Base-by-base conservation (phyloP, 2,113 vertebrate genomes). In the Gobius niger region DNA sequence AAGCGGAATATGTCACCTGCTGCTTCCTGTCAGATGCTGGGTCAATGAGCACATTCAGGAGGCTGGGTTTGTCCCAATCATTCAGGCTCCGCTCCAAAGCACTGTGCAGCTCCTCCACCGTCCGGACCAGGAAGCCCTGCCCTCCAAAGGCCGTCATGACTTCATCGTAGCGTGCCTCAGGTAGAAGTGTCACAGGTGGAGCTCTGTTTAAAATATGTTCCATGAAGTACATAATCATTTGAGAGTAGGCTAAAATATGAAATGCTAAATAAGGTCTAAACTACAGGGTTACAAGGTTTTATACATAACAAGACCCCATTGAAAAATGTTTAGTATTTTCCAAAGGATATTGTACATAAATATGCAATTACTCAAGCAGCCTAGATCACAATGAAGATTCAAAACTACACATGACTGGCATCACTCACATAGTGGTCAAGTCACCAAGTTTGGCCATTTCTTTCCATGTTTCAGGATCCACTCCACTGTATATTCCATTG, bases 401-500 rank as follows among this genome's bases (percentile, higher is more conserved):
- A 14, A 11, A 70, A 24, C 0, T 41, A 47, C 5, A 18, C 1
- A 12, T 10, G 40, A 15, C 7, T 3, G 12, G 19, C 2, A 65
- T 52, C 15, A 91, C 93, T 93, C 79, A 94, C 93, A 92, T 18
- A 16, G 82, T 84, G 67, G 92, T 83, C 79, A 95, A 88, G 75
- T 97, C 94, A 80, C 93, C 94, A 88, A 90, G 87, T 74, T 94
- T 91, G 63, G 90, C 65, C 87, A 95, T 88, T 81, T 93, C 88
- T 67, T 92, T 93, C 98, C 98, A 99, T 6, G 91, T 85, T 51
- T 93, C 88, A 70, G 76, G 34, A 91, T 96, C 92, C 44, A 98
- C 73, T 67, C 98, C 98, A 67, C 92, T 94, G 84, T 99, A 99
- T 87, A 99, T 99, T 5, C 98, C 98, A 65, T 98, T 99, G 84